Conservation (phyloP, 2,888 invertebrate genomes). For the Octodonta nipae region DNA sequence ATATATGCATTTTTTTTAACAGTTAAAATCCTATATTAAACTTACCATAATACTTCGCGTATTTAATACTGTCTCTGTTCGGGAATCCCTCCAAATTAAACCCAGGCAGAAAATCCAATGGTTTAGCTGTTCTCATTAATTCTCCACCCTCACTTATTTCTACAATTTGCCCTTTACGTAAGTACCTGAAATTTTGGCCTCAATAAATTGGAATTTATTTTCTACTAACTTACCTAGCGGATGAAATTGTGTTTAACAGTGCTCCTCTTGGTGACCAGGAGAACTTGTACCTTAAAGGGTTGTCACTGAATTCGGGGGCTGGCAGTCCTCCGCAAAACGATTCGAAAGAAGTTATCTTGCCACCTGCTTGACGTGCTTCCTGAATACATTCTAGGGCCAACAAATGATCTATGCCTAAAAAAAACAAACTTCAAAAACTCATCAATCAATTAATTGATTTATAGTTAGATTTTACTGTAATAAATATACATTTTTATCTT, state of each 20-base stretch:
- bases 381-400: constrained; percentile 94
- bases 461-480: too few species aligned
- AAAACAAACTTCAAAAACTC: too few species aligned
- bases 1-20: too few species aligned
- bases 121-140: constrained; percentile 67
- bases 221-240: constrained; percentile 60
- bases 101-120: constrained; percentile 85
- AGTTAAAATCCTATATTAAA: constrained; percentile 28
- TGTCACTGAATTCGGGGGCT: constrained; percentile 90
- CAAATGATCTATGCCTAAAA: constrained; percentile 53
- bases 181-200: constrained; percentile 21
- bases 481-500: too few species aligned
- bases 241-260: constrained; percentile 74
- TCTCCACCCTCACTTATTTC: constrained; percentile 82
- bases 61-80: constrained; percentile 87
- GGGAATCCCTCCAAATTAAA: constrained; percentile 94
- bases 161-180: constrained; percentile 45
- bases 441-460: too few species aligned
- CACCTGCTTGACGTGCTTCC: constrained; percentile 76
- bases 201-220: background rate
- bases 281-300: constrained; percentile 80
- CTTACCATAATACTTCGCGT: constrained; percentile 59
- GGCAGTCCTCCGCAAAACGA: constrained; percentile 96
- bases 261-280: constrained; percentile 96
- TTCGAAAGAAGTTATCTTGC: constrained; percentile 84